phyloP scores from a whole-genome alignment of 2,797 vertebrate species.

The Micropoecilia bifurca region DNA sequence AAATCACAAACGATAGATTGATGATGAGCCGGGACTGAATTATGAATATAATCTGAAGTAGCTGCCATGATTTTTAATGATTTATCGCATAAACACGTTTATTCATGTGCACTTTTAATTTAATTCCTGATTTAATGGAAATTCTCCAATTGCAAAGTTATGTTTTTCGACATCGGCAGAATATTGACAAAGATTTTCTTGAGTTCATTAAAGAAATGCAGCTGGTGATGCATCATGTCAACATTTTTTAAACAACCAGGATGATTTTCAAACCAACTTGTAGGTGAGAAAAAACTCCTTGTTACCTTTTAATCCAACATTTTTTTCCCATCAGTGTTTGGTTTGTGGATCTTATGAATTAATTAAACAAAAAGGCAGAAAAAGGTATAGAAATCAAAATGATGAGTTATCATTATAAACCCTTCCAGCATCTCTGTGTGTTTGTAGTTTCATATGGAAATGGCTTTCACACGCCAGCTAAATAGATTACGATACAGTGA shows the following conservation, averaged over 20 bases:
- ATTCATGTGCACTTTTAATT: too few species aligned
- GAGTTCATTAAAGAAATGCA: too few species aligned
- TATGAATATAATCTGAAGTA: too few species aligned
- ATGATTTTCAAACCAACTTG: not conserved
- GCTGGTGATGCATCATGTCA: too few species aligned
- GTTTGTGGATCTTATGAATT: not conserved
- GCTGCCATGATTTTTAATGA: too few species aligned
- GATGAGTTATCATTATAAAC: constrained; percentile 73
- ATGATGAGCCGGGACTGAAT: too few species aligned
- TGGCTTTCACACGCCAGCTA: constrained; percentile 87
- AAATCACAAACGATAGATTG: not conserved
- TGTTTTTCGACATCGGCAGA: too few species aligned
- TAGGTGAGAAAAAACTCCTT: not conserved
- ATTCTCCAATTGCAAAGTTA: too few species aligned
- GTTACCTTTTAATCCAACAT: not conserved
- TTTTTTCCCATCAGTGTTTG: not conserved
- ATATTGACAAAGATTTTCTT: too few species aligned
- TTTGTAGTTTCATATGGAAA: constrained; percentile 84
- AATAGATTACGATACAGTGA: constrained; percentile 89
- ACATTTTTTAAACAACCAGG: not conserved
- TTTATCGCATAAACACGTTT: too few species aligned
- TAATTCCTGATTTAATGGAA: too few species aligned
- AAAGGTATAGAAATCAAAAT: constrained; percentile 46
- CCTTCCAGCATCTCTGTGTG: constrained; percentile 82
- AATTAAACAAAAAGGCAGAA: too few species aligned